These are phyloP conservation scores for Pediacus dermestoides DNA, from an alignment of 2,888 invertebrate species.

Conservation along the genomic window DNA sequence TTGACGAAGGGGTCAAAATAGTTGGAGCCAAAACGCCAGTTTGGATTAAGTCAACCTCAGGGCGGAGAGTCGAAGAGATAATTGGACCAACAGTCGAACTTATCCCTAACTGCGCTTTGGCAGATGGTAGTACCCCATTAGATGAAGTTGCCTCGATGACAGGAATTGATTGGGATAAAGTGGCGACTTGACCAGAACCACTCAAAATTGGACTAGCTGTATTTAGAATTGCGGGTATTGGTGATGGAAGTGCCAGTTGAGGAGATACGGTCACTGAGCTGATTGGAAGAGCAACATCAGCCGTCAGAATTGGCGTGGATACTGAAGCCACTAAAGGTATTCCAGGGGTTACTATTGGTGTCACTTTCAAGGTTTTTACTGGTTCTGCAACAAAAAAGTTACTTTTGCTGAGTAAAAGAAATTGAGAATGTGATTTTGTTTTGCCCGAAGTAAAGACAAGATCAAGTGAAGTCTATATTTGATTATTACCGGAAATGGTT, in stretches of 20 bases:
- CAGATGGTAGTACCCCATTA: slow-evolving; percentile 11
- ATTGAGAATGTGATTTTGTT: slow-evolving; percentile 5
- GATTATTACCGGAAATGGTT: slow-evolving; percentile 38
- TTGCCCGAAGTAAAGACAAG: no score
- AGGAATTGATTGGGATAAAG: slow-evolving; percentile 7
- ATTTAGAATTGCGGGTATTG: not conserved
- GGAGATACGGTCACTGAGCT: no score
- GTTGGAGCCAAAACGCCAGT: slow-evolving; percentile 2
- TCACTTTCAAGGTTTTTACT: slow-evolving; percentile 20
- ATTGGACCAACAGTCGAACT: slow-evolving; percentile 10
- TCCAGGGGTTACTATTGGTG: slow-evolving; percentile 22
- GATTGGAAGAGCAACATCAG: no score
- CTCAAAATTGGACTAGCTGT: slow-evolving; percentile 2
- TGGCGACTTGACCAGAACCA: slow-evolving; percentile 7
- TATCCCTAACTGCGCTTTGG: slow-evolving; percentile 3
- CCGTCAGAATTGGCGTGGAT: slow-evolving; percentile 13
- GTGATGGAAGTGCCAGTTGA: not conserved
- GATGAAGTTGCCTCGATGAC: slow-evolving; percentile 19
- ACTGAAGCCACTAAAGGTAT: slow-evolving; percentile 16
- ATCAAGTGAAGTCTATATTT: no score
- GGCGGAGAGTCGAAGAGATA: slow-evolving; percentile 9
- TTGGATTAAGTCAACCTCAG: not conserved
- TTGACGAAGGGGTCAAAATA: not conserved
- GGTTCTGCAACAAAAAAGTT: slow-evolving; percentile 19
- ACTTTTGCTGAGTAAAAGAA: slow-evolving; percentile 4